Percentiles rank a stretch among this genome's conserved stretches.
Evolutionary conservation across 2,888 invertebrate genomes (phyloP).

Genomic region (Sipha maydis): DNA sequence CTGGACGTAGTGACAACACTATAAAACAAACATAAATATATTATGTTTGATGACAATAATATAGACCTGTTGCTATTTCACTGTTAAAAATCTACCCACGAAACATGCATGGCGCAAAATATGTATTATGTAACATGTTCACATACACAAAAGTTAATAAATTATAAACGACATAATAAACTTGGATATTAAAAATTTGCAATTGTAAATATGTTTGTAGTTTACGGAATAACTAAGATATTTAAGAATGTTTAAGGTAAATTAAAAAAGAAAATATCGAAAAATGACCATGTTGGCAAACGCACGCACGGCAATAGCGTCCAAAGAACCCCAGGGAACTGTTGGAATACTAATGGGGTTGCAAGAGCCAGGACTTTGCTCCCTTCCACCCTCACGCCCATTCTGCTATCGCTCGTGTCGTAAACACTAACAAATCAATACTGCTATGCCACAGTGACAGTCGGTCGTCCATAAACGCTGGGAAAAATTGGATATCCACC

Average conservation of each 20-base stretch:
- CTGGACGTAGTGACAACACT: slow-evolving; percentile 63
- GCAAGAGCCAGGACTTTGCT: slow-evolving; percentile 55
- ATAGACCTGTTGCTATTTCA: slow-evolving; percentile 55
- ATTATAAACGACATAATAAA: background rate
- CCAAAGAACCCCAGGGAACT: slow-evolving; percentile 60
- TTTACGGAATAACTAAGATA: background rate
- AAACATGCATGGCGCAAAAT: slow-evolving; percentile 39
- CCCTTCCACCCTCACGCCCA: slow-evolving; percentile 49
- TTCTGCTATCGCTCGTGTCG: slow-evolving; percentile 44
- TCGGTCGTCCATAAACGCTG: slow-evolving; percentile 41
- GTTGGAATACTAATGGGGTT: slow-evolving; percentile 61
- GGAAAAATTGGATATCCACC: slow-evolving; percentile 39
- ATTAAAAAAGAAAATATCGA: slow-evolving; percentile 9
- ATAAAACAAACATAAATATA: slow-evolving; percentile 37
- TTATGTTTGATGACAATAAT: slow-evolving; percentile 3
- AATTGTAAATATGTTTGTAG: background rate
- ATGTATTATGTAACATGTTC: slow-evolving; percentile 37
- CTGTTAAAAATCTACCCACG: slow-evolving; percentile 39
- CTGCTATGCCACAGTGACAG: slow-evolving; percentile 56
- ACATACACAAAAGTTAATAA: background rate
- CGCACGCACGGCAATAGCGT: slow-evolving; percentile 47
- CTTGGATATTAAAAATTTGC: background rate
- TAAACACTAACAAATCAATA: slow-evolving; percentile 62
- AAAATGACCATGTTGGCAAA: slow-evolving; percentile 14
- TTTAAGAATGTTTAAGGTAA: background rate